Evolutionary conservation across 2,113 vertebrate species (phyloP), one percentile per base, ranked within the genome.

Genomic region (Oreotrochilus melanogaster): DNA sequence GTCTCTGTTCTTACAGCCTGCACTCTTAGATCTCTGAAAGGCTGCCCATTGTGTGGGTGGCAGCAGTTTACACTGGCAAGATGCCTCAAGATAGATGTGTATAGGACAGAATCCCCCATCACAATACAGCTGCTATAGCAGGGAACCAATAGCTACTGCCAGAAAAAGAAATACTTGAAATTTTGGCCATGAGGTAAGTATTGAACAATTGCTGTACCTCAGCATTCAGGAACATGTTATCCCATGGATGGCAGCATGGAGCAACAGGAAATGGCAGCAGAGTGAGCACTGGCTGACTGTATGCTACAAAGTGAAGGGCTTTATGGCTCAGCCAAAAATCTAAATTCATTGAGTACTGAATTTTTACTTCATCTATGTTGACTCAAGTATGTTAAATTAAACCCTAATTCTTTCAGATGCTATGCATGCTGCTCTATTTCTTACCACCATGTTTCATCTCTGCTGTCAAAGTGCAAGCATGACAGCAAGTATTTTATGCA

Each of bases 31-130:
- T 84, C 73, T 78, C 78, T 78, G 92, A 95, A 91, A 70, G 62
- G 81, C 94, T 83, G 92, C 78, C 85, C 78, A 14, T 31, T 33
- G 81, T 10, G 64, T 91, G 67, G 96, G 86, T 66, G 89, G 89
- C 89, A 93, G 90, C 67, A 93, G 93, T 94, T 97, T 91, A 93
- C 81, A 62, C 16, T 94, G 96, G 96, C 95, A 95, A 83, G 85
- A 88, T 86, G 89, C 94, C 94, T 89, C 53, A 12, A 93, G 92
- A 95, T 94, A 89, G 62, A 89, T 33, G 85, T 79, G 67, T 86
- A 79, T 27, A 91, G 78, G 74, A 72, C 80, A 76, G 50, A 51
- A 53, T 65, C 21, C 21, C 78, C 33, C 37, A 19, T 43, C 24
- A 9, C 64, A 58, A 2, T 8, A 60, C 31, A 78, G 50, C 71